Evolutionary conservation across 2,113 vertebrate genomes (phyloP), one percentile per base, ranked within the genome.

Genomic region (Cricetomys ansorgei): DNA sequence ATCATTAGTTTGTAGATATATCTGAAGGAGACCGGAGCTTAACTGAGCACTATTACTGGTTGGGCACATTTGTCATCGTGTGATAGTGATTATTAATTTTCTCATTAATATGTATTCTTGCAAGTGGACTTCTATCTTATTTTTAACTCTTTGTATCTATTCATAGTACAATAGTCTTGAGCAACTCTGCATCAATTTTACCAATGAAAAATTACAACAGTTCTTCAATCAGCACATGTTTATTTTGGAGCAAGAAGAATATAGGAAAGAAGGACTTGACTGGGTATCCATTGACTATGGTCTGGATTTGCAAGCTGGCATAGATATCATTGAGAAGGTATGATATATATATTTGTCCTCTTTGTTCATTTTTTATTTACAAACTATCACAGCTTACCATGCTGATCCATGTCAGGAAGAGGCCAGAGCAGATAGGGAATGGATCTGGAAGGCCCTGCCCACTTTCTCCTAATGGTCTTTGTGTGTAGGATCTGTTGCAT

Each of bases 151-250:
- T 85, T 11, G 23, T 75, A n/a, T 37, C 48, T 55, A 67, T 67
- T 91, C 95, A 59, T 96, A 99, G 99, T 99, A 98, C 84, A 99
- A 99, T 91, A 99, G 98, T 98, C 99, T 99, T 94, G 99, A 99
- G 97, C 99, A 99, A 97, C 98, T 99, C 94, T 99, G 99, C 95
- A 99, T 99, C 98, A 99, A 99, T 98, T 99, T 98, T 97, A 99
- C 99, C 97, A 99, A 99, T 90, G 99, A 99, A 98, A 99, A 99
- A 97, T 98, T 99, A 98, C 99, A 99, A 98, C 98, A 99, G 98
- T 99, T 99, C 96, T 99, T 99, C 98, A 99, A 99, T 98, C 98
- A 99, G 87, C 99, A 99, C 97, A 99, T 99, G 98, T 99, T 99
- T 98, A 98, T 99, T 97, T 96, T 99, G 98, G 99, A 99, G 98